Conservation (phyloP, 2,888 invertebrate genomes). For the Lucinisca nassula region DNA sequence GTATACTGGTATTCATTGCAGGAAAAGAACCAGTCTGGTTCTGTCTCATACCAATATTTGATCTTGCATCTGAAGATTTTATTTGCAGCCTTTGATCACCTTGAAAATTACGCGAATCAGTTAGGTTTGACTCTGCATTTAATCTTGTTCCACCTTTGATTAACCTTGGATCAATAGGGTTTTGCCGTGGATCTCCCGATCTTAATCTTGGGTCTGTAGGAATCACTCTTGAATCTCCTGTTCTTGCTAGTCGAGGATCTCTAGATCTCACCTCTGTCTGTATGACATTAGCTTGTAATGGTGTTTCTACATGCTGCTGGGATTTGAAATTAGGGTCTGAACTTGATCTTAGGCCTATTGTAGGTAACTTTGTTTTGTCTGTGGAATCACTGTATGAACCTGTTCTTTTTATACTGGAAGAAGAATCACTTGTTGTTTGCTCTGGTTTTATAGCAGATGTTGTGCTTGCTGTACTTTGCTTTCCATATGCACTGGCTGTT, state of each 20-base stretch:
- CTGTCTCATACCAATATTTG: not conserved
- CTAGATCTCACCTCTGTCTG: not conserved
- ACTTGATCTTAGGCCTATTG: not conserved
- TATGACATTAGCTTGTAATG: not conserved
- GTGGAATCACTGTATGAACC: not conserved
- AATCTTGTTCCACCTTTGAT: not conserved
- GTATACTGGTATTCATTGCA: not conserved
- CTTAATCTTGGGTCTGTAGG: slow-evolving; percentile 20
- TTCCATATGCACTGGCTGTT: not conserved
- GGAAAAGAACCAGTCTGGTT: not conserved
- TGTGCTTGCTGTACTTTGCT: not conserved
- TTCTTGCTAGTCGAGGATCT: slow-evolving; percentile 23
- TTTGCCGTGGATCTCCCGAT: not conserved
- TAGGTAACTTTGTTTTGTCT: not conserved
- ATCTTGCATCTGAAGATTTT: not conserved
- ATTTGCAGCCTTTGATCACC: not conserved
- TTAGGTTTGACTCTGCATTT: not conserved
- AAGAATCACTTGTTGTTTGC: not conserved
- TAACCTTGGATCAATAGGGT: slow-evolving; percentile 28
- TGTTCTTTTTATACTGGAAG: not conserved
- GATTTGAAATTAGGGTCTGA: not conserved
- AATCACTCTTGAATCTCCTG: not conserved
- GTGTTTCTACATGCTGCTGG: not conserved
- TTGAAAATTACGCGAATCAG: not conserved
- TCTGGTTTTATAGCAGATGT: not conserved